phyloP scores from a whole-genome alignment of 2,888 invertebrate genomes.

The Meghimatium bilineatum region DNA sequence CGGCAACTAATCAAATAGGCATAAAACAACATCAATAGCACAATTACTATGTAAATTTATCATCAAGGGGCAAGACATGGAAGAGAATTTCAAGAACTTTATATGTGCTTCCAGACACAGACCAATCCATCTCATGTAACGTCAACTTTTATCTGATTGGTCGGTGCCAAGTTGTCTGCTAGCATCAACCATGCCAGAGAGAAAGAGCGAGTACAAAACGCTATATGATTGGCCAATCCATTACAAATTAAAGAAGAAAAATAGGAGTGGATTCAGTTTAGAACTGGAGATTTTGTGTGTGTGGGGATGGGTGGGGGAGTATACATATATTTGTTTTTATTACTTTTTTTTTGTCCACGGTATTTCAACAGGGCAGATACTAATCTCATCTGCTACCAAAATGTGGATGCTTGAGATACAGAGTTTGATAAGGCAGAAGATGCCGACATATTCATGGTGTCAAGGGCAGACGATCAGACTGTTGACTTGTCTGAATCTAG shows the following conservation, averaged over 20 bases:
- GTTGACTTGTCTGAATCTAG: not conserved
- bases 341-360: not conserved
- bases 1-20: conserved; percentile 13
- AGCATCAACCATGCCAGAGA: not conserved
- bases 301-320: not conserved
- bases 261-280: not conserved
- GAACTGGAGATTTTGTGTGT: not conserved
- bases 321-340: not conserved
- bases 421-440: not conserved
- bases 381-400: not conserved
- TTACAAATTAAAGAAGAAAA: not conserved
- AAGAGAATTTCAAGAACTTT: not conserved
- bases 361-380: not conserved
- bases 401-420: not conserved
- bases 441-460: not conserved
- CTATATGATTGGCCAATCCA: not conserved
- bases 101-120: conserved; percentile 2
- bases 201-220: not conserved
- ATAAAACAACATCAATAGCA: not conserved
- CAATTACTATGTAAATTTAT: not conserved
- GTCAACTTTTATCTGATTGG: conserved; percentile 30
- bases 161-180: conserved; percentile 17
- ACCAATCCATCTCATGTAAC: not conserved
- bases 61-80: not conserved
- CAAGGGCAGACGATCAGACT: not conserved